Evolutionary conservation across 2,797 vertebrate genomes (phyloP).

Genomic region (Hypotaenidia philippensis): DNA sequence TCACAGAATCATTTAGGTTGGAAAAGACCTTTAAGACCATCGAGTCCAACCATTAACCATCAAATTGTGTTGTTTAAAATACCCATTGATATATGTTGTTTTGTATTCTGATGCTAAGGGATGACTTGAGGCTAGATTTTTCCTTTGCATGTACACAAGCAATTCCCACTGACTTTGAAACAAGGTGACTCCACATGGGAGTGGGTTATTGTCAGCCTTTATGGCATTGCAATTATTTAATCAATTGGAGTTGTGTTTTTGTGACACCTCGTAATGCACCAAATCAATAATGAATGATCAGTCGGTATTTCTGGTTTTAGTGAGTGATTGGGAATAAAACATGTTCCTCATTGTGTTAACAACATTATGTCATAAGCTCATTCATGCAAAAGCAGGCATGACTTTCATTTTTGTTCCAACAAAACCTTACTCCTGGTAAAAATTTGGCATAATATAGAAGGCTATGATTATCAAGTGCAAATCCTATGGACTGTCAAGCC

Average conservation of each 20-base stretch:
- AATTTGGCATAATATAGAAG: not conserved
- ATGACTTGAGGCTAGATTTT: slow-evolving; percentile 49
- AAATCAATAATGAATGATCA: slow-evolving; percentile 42
- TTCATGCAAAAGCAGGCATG: not conserved
- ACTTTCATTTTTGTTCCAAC: not conserved
- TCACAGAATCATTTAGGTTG: not conserved
- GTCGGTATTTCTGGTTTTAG: slow-evolving; percentile 3
- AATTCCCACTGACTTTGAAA: slow-evolving; percentile 40
- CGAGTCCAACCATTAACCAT: too few species aligned
- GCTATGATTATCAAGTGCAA: not conserved
- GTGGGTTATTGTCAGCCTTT: not conserved
- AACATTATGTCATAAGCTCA: not conserved
- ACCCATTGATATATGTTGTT: slow-evolving; percentile 28
- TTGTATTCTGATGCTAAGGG: slow-evolving; percentile 41
- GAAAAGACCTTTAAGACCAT: too few species aligned
- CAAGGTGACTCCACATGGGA: slow-evolving; percentile 34
- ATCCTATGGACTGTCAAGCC: not conserved
- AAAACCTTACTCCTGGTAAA: not conserved
- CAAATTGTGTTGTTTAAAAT: slow-evolving; percentile 38
- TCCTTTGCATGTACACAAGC: not conserved
- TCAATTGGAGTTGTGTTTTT: slow-evolving; percentile 38
- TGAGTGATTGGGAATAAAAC: not conserved
- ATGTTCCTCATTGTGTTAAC: not conserved
- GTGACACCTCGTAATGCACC: not conserved
- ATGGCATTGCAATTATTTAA: slow-evolving; percentile 55